Conservation (phyloP, 2,797 vertebrate species). For the Spinibarbus caldwelli region DNA sequence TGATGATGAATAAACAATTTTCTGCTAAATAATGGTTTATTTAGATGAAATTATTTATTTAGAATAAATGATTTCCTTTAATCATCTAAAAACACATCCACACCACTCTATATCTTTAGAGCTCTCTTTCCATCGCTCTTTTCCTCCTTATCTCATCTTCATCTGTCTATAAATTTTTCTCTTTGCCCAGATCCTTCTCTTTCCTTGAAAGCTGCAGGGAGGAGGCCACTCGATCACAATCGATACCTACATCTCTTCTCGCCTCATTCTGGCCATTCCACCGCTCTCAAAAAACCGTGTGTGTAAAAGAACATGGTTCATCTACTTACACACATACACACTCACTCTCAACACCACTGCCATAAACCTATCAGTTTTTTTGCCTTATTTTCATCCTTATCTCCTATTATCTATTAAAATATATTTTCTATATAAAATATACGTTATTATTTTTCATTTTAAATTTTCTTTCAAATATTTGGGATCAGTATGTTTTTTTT, state of each 20-base stretch:
- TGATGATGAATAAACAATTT: neutral
- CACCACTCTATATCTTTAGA: neutral
- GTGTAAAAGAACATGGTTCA: neutral
- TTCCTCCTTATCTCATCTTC: conserved; percentile 7
- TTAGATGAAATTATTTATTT: neutral
- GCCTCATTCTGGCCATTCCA: conserved; percentile 55
- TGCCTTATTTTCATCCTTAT: neutral
- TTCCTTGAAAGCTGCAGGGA: conserved; percentile 34
- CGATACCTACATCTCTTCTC: conserved; percentile 60
- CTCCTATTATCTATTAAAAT: neutral
- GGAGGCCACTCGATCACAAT: conserved; percentile 60
- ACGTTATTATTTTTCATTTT: neutral
- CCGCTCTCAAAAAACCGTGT: conserved; percentile 30
- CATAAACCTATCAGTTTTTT: neutral
- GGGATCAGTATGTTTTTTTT: neutral
- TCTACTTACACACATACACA: neutral
- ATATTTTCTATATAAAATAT: neutral
- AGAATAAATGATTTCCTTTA: neutral
- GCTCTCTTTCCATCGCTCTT: neutral
- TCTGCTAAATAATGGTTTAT: neutral
- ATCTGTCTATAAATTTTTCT: neutral
- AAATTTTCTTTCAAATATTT: neutral
- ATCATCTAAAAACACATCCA: neutral
- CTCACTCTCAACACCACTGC: neutral
- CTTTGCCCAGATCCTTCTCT: neutral